Conservation (phyloP, 2,888 invertebrate species). For the Entomobrya proxima region DNA sequence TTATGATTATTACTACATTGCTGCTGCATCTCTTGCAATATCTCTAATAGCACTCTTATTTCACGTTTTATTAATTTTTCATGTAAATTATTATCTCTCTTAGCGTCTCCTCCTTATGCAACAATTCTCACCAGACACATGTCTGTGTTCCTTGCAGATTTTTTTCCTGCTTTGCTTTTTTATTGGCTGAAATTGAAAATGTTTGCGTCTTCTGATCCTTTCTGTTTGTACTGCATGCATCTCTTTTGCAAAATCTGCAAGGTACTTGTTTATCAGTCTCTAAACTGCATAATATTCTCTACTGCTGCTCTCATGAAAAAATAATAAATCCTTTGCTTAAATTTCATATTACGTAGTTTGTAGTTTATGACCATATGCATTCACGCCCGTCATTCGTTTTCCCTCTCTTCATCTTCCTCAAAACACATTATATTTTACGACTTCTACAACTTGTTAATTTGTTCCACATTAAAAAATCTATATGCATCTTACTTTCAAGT, state of each 20-base stretch:
- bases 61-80: slow-evolving; percentile 21
- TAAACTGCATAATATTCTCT: neutral
- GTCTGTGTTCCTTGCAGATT: neutral
- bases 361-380: too few species aligned
- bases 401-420: neutral
- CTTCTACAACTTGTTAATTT: slow-evolving; percentile 18
- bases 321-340: too few species aligned
- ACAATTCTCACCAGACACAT: neutral
- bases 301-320: too few species aligned
- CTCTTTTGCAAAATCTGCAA: neutral
- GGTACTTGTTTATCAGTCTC: neutral
- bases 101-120: slow-evolving; percentile 11
- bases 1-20: neutral
- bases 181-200: slow-evolving; percentile 1
- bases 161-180: too few species aligned
- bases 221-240: neutral
- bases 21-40: slow-evolving; percentile 10
- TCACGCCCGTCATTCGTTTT: neutral
- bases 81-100: neutral
- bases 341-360: too few species aligned
- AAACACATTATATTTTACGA: neutral
- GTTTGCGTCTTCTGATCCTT: neutral
- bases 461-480: slow-evolving; percentile 13
- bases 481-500: slow-evolving; percentile 64
- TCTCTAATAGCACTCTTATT: slow-evolving; percentile 1